A percentile compares a stretch with the other conserved stretches of the same genome.
Evolutionary conservation across 1,140 invertebrate genomes (phyloP).

Genomic region (Leguminivora glycinivorella): DNA sequence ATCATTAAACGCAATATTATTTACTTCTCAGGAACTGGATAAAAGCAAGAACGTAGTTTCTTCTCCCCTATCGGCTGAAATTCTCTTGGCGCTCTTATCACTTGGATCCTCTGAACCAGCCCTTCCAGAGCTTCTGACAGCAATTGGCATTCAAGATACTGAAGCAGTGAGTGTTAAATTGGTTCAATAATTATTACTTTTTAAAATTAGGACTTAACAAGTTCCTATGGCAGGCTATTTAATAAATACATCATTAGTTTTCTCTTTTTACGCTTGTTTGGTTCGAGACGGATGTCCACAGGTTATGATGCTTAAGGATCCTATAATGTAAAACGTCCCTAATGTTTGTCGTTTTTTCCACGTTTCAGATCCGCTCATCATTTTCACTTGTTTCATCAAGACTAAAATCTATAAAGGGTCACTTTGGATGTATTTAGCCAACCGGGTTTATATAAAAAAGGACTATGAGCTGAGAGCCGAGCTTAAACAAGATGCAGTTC

Average conservation of each 20-base stretch:
- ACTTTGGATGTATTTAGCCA: conserved; percentile 67
- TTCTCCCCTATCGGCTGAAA: conserved; percentile 69
- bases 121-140: conserved; percentile 53
- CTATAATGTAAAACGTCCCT: too few species aligned
- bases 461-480: conserved; percentile 58
- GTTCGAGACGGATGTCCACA: too few species aligned
- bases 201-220: too few species aligned
- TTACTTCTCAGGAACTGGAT: conserved; percentile 57
- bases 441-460: conserved; percentile 67
- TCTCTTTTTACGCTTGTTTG: too few species aligned
- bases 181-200: neutral
- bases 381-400: conserved; percentile 53
- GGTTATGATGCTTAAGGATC: too few species aligned
- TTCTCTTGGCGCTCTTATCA: conserved; percentile 57
- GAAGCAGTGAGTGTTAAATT: conserved; percentile 50
- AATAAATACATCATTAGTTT: too few species aligned
- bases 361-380: conserved; percentile 65
- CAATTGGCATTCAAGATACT: conserved; percentile 59
- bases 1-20: too few species aligned
- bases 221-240: too few species aligned
- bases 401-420: conserved; percentile 58
- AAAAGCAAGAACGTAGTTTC: conserved; percentile 63
- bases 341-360: too few species aligned
- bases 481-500: conserved; percentile 63
- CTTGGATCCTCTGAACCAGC: conserved; percentile 56